Base-by-base conservation (phyloP, 30 jellyfish, hydroid and myxozoan species). In the Sanderia malayensis region DNA sequence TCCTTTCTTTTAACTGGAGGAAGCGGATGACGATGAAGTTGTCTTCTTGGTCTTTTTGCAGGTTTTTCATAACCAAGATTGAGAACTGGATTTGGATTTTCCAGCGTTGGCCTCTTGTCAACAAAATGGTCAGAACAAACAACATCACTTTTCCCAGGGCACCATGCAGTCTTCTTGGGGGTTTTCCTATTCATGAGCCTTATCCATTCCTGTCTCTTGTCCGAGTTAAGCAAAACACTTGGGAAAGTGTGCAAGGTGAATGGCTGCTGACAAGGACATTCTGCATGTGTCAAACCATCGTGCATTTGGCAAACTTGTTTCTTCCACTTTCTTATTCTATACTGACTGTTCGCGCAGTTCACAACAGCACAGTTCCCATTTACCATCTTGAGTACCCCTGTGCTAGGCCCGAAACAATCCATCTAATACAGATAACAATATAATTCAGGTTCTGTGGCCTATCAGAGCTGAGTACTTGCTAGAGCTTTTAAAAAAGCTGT, bases 71-170 rank as follows among this genome's bases (percentile, higher is more conserved):
- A 71, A 26, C 81, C 94, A n/a, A 81, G 79, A 31, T 71, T 61
- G 23, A 70, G 61, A 21, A 74, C 31, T 58, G 94, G 94, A 45
- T 31, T 13, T 13, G 94, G 87, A 41, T 59, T 81, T 33, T 61
- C 80, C 8, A 17, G 63, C 4, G 94, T 71, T 46, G 94, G 87
- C 21, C 9, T 62, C 30, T 75, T 53, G 25, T 71, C 94, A 59
- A 81, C 81, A 61, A 81, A 81, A 41, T 81, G 94, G 25, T 70
- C 41, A 25, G 86, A 58, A 81, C 94, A 81, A 20, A 81, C 88
- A 74, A 62, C 24, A 60, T 81, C 94, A 46, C 86, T 61, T 33
- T 62, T 20, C 26, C 87, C 81, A 32, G 73, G 94, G 19, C 46
- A 31, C 86, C 94, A 81, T 31, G 72, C 74, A 18, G 74, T 41